These are phyloP conservation scores for Mystacides longicornis DNA, from an alignment of 2,888 invertebrate genomes.

Conservation along the genomic window DNA sequence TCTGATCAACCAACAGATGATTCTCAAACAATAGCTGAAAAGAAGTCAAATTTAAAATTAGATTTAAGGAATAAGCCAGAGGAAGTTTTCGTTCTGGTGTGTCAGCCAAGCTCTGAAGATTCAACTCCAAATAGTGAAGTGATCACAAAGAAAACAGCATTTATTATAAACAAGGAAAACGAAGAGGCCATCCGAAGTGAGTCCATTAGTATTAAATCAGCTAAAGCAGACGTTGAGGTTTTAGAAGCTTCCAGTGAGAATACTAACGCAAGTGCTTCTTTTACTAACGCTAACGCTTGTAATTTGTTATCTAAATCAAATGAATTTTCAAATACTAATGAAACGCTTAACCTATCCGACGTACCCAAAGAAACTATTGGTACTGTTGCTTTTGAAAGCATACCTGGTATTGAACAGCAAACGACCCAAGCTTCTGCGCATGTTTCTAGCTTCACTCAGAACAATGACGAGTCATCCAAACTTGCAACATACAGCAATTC, in stretches of 20 bases:
- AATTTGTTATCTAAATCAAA: background rate
- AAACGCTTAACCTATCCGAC: background rate
- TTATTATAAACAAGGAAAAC: background rate
- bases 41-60: constrained; percentile 5
- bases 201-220: constrained; percentile 1
- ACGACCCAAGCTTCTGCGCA: background rate
- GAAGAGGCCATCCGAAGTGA: background rate
- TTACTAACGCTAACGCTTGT: background rate
- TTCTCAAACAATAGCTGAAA: constrained; percentile 1
- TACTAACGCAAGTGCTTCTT: background rate
- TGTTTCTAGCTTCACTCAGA: background rate
- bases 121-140: background rate
- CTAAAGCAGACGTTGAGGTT: background rate
- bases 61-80: constrained; percentile 5
- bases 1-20: constrained; percentile 11
- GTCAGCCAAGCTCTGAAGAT: constrained; percentile 10
- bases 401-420: background rate
- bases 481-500: background rate
- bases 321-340: background rate
- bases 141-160: background rate
- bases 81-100: constrained; percentile 11
- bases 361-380: constrained; percentile 1
- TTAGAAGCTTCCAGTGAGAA: background rate
- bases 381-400: background rate
- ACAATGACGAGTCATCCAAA: background rate